A percentile compares a stretch with the other conserved stretches of the same genome.
Evolutionary conservation across 2,113 vertebrate species (phyloP).

Genomic region (Columba livia): DNA sequence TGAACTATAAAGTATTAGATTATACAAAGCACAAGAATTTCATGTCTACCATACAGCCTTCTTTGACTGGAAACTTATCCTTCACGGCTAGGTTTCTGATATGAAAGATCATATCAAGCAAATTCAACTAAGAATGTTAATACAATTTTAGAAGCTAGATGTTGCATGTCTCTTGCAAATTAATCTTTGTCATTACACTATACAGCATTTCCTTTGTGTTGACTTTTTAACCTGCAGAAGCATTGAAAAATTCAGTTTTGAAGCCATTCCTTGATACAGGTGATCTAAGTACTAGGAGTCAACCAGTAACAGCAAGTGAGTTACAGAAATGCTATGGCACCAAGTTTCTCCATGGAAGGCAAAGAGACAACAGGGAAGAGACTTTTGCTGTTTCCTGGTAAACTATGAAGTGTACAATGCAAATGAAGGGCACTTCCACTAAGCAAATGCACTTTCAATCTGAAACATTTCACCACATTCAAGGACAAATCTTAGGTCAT

Average conservation of each 20-base stretch:
- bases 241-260: neutral
- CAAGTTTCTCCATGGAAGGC: neutral
- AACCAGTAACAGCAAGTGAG: neutral
- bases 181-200: neutral
- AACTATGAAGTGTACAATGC: accelerated
- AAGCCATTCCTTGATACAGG: neutral
- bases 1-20: neutral
- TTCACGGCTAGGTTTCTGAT: neutral
- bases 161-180: neutral
- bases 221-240: neutral
- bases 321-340: neutral
- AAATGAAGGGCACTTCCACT: neutral
- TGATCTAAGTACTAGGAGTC: neutral
- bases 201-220: neutral
- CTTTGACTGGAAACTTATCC: neutral
- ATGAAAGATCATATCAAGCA: neutral
- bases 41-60: neutral
- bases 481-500: neutral
- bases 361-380: accelerated
- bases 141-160: neutral
- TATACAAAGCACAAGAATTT: neutral
- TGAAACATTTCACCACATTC: neutral
- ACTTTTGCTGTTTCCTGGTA: neutral
- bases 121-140: neutral
- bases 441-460: neutral